Evolutionary conservation across 2,113 vertebrate species (phyloP), one percentile per base, ranked within the genome.

Genomic region (Oceanodroma tethys): DNA sequence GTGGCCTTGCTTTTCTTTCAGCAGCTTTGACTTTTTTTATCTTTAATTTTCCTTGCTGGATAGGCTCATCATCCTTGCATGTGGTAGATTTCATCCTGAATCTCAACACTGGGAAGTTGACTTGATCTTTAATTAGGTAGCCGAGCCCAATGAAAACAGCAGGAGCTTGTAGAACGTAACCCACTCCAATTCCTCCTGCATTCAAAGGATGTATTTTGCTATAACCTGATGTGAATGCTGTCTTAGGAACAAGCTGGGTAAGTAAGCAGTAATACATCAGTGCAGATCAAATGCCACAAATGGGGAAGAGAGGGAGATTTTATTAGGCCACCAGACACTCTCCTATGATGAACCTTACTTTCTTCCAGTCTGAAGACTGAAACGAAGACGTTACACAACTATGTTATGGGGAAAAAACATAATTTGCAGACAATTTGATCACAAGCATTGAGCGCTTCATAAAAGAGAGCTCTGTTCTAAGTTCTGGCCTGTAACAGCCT

Each of bases 81-180:
- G 81, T 81, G 88, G 84, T 72, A 93, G 94, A 92, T 93, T 96
- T 97, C 86, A 86, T 82, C 45, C 42, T 67, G 81, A 90, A 95
- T 93, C 74, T 94, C 84, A 85, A 50, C 78, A 94, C 58, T 50
- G 58, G 50, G 42, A 93, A 96, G 94, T 55, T 87, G 73, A 79
- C 73, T 94, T 75, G 53, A 89, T 93, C 86, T 87, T 95, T 93
- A 95, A 95, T 97, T 87, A 93, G 53, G 78, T 79, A 79, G 70
- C 73, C 4, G 6, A 95, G 53, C 66, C 83, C 63, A 90, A n/a
- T 27, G 84, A 84, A 86, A 92, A 53, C 90, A 90, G 71, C 10
- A 0, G 85, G 73, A 81, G 40, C 80, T 82, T 91, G 62, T 60
- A 68, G 65, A 86, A 91, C 0, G 1, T 50, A 86, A 79, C 73